Conservation (phyloP, 2,797 vertebrate species). For the Vipera latastei region DNA sequence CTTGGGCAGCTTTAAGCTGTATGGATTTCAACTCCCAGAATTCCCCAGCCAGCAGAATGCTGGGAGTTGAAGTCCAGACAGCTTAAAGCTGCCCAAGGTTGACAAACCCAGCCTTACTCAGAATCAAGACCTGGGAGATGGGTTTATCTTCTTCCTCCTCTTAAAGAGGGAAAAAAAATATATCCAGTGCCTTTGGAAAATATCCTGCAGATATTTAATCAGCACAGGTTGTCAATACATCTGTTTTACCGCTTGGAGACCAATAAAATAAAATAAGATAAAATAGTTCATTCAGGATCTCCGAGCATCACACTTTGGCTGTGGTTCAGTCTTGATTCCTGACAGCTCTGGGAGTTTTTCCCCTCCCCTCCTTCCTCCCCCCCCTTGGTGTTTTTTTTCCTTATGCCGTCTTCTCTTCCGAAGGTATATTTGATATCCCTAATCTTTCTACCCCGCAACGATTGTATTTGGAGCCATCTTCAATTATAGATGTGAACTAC, state of each 20-base stretch:
- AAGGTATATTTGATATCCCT: background rate
- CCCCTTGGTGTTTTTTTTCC: background rate
- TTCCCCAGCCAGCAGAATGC: too few relatives aligned
- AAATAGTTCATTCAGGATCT: background rate
- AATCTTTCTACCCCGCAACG: background rate
- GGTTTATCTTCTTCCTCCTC: background rate
- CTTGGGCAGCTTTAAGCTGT: too few relatives aligned
- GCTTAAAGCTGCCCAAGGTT: background rate
- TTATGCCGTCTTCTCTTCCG: accelerated
- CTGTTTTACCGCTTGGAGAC: constrained; percentile 1
- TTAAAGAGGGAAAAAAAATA: background rate
- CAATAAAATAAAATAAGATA: too few relatives aligned
- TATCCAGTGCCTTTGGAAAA: background rate
- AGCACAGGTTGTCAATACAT: constrained; percentile 22
- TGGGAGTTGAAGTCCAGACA: background rate
- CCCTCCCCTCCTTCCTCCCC: background rate
- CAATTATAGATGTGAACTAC: constrained; percentile 2
- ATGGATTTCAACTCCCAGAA: too few relatives aligned
- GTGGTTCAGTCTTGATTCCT: background rate
- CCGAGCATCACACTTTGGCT: background rate
- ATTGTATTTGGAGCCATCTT: background rate
- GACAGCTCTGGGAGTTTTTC: background rate
- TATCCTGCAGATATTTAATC: constrained; percentile 26
- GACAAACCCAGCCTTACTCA: background rate
- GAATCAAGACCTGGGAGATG: background rate